Evolutionary conservation across 2,888 invertebrate species (phyloP).

Genomic region (Campaea margaritaria): DNA sequence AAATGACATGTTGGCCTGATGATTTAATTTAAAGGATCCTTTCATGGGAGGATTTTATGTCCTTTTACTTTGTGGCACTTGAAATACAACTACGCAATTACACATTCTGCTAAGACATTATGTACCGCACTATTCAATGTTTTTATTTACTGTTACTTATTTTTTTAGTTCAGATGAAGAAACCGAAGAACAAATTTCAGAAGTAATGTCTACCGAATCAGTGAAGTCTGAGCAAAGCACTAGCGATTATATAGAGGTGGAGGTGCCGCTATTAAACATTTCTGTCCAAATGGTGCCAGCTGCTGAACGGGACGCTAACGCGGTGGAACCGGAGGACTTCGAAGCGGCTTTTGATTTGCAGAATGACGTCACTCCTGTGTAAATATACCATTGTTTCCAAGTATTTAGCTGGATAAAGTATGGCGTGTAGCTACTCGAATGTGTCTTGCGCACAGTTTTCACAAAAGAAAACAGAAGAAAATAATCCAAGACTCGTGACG

Average conservation of each 20-base stretch:
- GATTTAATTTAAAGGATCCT: too few species aligned
- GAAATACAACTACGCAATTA: too few species aligned
- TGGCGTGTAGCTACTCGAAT: too few species aligned
- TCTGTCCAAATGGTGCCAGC: conserved; percentile 54
- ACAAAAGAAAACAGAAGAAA: too few species aligned
- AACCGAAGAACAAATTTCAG: conserved; percentile 22
- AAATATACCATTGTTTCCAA: conserved; percentile 13
- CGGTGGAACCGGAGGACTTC: conserved; percentile 38
- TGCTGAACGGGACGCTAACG: background rate
- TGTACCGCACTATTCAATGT: too few species aligned
- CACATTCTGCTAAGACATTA: too few species aligned
- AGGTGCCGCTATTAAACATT: conserved; percentile 70
- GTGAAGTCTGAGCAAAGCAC: conserved; percentile 17
- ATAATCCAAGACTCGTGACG: too few species aligned
- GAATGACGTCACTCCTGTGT: conserved; percentile 71
- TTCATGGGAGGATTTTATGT: too few species aligned
- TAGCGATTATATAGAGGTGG: conserved; percentile 52
- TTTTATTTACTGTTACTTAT: background rate
- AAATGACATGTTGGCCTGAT: too few species aligned
- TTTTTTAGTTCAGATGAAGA: conserved; percentile 5
- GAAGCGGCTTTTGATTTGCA: conserved; percentile 59
- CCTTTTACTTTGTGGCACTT: too few species aligned
- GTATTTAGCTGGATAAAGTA: background rate
- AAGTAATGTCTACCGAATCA: conserved; percentile 12
- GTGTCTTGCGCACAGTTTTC: too few species aligned